Evolutionary conservation across 2,888 invertebrate species (phyloP).

Genomic region (Eupithecia abbreviata): DNA sequence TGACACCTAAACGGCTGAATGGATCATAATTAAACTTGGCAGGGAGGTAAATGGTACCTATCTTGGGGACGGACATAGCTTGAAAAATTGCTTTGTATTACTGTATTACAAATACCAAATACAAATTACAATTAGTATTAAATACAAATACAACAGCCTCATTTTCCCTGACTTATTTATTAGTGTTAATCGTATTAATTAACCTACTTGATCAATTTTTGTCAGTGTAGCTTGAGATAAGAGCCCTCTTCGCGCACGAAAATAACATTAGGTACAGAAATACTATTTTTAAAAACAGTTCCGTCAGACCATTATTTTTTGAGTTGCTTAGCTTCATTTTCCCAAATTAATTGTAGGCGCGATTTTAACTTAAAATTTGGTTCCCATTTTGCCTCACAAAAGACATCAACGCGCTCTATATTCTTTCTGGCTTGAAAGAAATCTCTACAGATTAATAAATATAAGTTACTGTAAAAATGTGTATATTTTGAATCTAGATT

Average conservation of each 20-base stretch:
- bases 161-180: neutral
- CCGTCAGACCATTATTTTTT: neutral
- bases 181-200: neutral
- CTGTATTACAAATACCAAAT: no score
- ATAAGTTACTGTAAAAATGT: no score
- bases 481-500: no score
- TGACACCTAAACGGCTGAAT: no score
- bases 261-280: no score
- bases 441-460: neutral
- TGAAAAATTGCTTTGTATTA: no score
- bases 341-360: neutral
- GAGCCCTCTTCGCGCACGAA: neutral
- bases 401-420: constrained; percentile 5
- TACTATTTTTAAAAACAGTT: neutral
- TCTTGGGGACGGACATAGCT: no score
- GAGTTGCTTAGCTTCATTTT: neutral
- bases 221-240: neutral
- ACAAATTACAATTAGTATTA: no score
- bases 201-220: neutral
- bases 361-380: neutral
- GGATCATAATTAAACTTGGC: no score
- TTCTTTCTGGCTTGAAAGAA: neutral
- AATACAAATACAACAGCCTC: no score
- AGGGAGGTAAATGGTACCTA: no score
- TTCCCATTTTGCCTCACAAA: neutral